Conservation (phyloP, 2,888 invertebrate genomes). For the Lasioglossum vierecki region DNA sequence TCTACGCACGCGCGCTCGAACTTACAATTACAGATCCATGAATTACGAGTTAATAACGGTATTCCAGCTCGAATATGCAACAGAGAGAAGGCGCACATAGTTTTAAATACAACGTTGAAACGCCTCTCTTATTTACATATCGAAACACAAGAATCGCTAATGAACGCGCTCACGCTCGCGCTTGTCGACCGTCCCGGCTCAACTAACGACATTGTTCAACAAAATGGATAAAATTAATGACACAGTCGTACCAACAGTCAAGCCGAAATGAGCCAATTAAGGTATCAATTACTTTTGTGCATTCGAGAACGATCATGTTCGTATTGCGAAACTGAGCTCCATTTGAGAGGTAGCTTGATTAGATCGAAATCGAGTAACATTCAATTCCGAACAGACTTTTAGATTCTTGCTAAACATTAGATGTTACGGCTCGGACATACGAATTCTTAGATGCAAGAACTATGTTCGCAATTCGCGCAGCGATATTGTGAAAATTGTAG, state of each 20-base stretch:
- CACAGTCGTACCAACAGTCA: background rate
- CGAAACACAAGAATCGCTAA: background rate
- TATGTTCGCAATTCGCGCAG: background rate
- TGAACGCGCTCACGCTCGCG: background rate
- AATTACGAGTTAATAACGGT: slow-evolving; percentile 41
- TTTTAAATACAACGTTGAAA: slow-evolving; percentile 21
- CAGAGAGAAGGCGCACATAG: background rate
- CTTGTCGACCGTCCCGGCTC: background rate
- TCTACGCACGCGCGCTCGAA: slow-evolving; percentile 25
- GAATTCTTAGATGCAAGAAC: background rate
- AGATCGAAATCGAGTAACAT: background rate
- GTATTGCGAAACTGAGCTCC: background rate
- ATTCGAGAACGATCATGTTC: slow-evolving; percentile 2
- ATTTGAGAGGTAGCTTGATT: background rate
- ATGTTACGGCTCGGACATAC: background rate
- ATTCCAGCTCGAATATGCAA: background rate
- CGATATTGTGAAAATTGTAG: background rate
- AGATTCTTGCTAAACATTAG: background rate
- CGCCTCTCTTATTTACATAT: slow-evolving; percentile 27
- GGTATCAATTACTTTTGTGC: slow-evolving; percentile 9
- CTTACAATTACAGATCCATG: slow-evolving; percentile 33
- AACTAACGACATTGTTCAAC: background rate
- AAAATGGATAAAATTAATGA: slow-evolving; percentile 11
- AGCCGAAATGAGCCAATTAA: background rate
- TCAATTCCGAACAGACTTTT: background rate